Percentiles rank a stretch among this genome's conserved stretches.
These are phyloP conservation scores for Fragum whitleyi DNA, from an alignment of 2,888 invertebrate genomes.

Conservation along the genomic window DNA sequence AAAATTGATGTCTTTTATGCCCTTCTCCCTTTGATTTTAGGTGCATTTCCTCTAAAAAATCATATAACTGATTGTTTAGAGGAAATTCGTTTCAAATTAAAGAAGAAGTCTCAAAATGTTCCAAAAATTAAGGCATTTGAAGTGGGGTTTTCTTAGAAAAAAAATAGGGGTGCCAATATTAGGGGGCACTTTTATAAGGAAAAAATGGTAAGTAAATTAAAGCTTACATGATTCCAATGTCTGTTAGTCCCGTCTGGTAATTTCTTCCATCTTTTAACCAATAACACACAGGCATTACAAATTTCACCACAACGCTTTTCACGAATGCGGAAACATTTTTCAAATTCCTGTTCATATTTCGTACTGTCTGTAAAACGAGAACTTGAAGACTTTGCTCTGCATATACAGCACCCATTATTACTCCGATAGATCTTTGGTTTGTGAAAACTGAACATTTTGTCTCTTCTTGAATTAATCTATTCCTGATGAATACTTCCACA, in stretches of 20 bases:
- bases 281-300: constrained; percentile 93
- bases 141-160: too few species aligned
- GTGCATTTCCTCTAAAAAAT: too few species aligned
- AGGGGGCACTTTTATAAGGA: too few species aligned
- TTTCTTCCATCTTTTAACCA: constrained; percentile 91
- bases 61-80: too few species aligned
- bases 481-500: not conserved
- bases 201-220: not conserved
- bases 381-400: constrained; percentile 93
- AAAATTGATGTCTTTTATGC: too few species aligned
- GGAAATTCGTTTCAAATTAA: too few species aligned
- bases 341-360: constrained; percentile 93
- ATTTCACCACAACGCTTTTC: constrained; percentile 92
- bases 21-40: too few species aligned
- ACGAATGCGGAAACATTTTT: constrained; percentile 90
- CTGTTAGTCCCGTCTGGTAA: constrained; percentile 79
- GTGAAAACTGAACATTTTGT: constrained; percentile 92
- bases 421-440: constrained; percentile 92
- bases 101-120: too few species aligned
- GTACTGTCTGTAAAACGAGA: constrained; percentile 94
- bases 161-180: too few species aligned
- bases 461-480: constrained; percentile 16
- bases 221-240: constrained; percentile 83
- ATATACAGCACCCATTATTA: constrained; percentile 93
- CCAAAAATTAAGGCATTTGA: too few species aligned